Evolutionary conservation across 2,888 invertebrate genomes (phyloP), one percentile per base, ranked within the genome.

Genomic region (Patella pellucida): DNA sequence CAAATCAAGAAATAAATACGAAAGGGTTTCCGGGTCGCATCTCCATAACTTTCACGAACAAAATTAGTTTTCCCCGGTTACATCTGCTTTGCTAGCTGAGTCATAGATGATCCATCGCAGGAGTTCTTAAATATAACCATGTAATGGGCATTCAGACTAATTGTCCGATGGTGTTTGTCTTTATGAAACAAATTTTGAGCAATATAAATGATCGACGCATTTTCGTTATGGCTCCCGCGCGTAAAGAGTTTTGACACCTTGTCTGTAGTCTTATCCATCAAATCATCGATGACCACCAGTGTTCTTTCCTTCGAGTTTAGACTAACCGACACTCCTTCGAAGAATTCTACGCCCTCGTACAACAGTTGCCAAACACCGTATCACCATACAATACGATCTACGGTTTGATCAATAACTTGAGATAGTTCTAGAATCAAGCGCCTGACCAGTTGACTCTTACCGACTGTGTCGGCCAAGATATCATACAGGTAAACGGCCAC

Each of bases 191-290:
- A 12, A 56, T 69, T 70, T 56, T 56, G 73, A 11, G 69, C 73
- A 3, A 73, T 52, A 3, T 23, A 52, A 23, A 69, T 68, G n/a
- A 73, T 41, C 7, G 41, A 56, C 3, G 69, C 50, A 15, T 70
- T 74, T 14, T 56, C 7, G 50, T 69, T 73, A 19, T 76, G 73
- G 19, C 31, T 31, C 2, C 70, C 73, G 51, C 70, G 68, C 11
- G 76, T 76, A 41, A 70, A 73, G 7, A 68, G 52, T 68, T 72
- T 56, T 14, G 69, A 54, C 9, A 72, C 69, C 5, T 62, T 52
- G 4, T 72, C 69, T n/a, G 68, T 72, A 1, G 69, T 51, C 31
- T 76, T 72, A 27, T 50, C 52, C 72, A 76, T 76, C 67, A 72
- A 27, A 31, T 73, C 73, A 52, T 69, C 69, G 3, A 68, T 50